Evolutionary conservation across 1,140 invertebrate species (phyloP).

Genomic region (Papilio helenus): DNA sequence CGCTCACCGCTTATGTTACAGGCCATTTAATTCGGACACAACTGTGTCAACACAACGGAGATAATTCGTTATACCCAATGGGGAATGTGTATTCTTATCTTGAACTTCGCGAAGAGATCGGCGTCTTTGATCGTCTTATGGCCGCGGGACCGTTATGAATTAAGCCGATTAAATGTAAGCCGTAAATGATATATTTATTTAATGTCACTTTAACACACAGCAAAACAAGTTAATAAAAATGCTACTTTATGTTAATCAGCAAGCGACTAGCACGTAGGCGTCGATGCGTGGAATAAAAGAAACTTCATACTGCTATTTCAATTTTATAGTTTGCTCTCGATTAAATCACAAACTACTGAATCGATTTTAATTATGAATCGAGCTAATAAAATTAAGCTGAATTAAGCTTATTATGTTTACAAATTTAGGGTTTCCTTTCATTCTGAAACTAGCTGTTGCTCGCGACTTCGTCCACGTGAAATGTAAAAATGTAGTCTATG

Average conservation of each 20-base stretch:
- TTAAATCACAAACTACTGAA: no score
- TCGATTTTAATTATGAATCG: no score
- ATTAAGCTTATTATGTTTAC: no score
- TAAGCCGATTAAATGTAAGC: conserved; percentile 9
- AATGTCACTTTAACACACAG: conserved; percentile 15
- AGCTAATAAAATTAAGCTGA: no score
- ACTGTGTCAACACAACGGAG: conserved; percentile 72
- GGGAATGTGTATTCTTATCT: conserved; percentile 77
- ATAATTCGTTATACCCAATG: conserved; percentile 72
- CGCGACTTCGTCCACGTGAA: no score
- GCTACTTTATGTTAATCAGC: background rate
- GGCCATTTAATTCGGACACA: conserved; percentile 46
- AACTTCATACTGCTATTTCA: no score
- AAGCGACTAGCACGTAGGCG: background rate
- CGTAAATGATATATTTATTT: conserved; percentile 10
- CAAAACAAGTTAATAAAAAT: conserved; percentile 15
- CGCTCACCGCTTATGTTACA: conserved; percentile 41
- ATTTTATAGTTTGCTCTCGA: no score
- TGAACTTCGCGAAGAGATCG: conserved; percentile 59
- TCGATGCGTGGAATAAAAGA: background rate
- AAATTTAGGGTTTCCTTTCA: no score
- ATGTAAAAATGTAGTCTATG: no score
- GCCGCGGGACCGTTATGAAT: conserved; percentile 42
- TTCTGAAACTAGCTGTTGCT: no score
- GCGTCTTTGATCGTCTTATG: conserved; percentile 71